phyloP scores from a whole-genome alignment of 2,113 vertebrate genomes.

The Callipepla californica region DNA sequence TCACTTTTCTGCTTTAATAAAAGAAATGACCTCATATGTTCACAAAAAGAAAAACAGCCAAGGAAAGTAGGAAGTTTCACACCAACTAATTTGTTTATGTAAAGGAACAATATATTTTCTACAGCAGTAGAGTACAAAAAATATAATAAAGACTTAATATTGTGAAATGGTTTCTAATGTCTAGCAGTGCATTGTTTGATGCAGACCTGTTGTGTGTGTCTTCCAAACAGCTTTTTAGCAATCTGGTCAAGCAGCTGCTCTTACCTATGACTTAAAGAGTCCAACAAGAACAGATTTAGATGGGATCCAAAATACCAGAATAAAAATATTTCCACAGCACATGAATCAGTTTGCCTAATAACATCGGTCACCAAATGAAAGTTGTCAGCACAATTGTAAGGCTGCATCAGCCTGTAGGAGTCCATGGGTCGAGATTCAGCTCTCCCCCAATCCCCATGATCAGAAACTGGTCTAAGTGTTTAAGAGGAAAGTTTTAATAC shows the following conservation, averaged over 20 bases:
- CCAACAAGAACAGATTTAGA: not conserved
- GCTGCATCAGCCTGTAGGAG: not conserved
- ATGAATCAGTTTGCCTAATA: not conserved
- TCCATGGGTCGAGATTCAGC: not conserved
- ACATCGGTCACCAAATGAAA: not conserved
- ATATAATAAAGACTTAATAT: not conserved
- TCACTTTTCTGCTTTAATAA: not conserved
- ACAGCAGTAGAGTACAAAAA: not conserved
- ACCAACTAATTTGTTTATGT: not conserved
- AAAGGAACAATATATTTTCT: not conserved
- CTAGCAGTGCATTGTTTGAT: not conserved
- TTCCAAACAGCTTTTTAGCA: not conserved
- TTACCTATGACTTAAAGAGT: not conserved
- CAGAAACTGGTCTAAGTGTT: not conserved
- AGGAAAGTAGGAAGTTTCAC: not conserved
- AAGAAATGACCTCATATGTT: not conserved
- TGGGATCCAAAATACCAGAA: not conserved
- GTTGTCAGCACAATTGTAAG: not conserved
- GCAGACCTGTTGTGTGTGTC: not conserved
- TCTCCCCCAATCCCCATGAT: not conserved
- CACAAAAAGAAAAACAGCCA: not conserved
- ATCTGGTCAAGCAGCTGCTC: not conserved
- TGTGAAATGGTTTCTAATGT: not conserved
- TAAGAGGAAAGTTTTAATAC: not conserved
- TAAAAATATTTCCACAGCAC: not conserved